Evolutionary conservation across 2,113 vertebrate genomes (phyloP), one percentile per base, ranked within the genome.

Genomic region (Aramus guarauna): DNA sequence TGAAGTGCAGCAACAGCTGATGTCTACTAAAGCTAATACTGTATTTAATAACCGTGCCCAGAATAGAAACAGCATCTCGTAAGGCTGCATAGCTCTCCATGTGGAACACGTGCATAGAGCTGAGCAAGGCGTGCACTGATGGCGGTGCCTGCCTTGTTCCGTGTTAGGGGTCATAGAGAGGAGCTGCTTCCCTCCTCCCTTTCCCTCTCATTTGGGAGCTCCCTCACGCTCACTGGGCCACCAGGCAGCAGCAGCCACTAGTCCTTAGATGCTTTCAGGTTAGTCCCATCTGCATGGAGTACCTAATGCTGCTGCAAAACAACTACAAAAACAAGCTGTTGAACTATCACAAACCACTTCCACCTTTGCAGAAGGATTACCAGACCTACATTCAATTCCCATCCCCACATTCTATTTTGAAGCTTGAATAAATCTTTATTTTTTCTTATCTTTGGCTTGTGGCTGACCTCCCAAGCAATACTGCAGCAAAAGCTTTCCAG

Each of bases 161-260:
- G 2, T 11, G 12, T 39, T 50, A 10, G 5, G 22, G 19, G 4
- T 15, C 3, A 0, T 13, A 34, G 39, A 55, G 39, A 27, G 39
- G 6, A 47, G 23, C 63, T 34, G 11, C 29, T 59, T 77, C 27
- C 39, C n/a, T 77, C 43, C 15, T 72, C 9, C 19, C n/a, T 39
- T 81, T 77, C 43, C 15, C 10, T 71, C 14, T 53, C 7, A 4
- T 41, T 30, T 24, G 47, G 34, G 20, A 84, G n/a, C 34, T 76
- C 27, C 17, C 9, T 39, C 30, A 39, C 0, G 0, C 36, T 78
- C 58, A 32, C 32, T 59, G 58, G 77, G 58, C 67, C 77, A 73
- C 36, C 53, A 56, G 75, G 47, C 26, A 71, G 58, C n/a, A 79
- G 47, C 60, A 72, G 60, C 79, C n/a, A 21, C 29, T n/a, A 69